phyloP scores from a whole-genome alignment of 2,797 vertebrate genomes.

The Selene dorsalis region DNA sequence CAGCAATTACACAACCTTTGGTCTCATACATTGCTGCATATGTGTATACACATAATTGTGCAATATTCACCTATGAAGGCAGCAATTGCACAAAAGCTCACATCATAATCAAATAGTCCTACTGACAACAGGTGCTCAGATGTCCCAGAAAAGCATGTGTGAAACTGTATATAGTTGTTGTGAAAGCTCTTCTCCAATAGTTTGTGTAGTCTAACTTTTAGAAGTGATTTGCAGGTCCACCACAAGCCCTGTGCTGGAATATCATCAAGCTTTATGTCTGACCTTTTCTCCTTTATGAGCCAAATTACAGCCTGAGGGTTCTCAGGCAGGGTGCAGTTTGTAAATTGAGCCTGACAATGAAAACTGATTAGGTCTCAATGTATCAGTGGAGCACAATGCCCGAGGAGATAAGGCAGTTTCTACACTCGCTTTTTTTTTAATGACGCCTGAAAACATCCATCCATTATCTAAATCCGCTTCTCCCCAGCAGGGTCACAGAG shows the following conservation, averaged over 20 bases:
- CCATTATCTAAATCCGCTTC: constrained; percentile 42
- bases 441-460: constrained; percentile 50
- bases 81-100: not conserved
- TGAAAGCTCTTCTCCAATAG: not conserved
- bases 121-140: not conserved
- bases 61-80: not conserved
- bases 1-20: not conserved
- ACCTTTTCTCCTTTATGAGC: constrained; percentile 46
- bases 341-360: constrained; percentile 55
- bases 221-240: constrained; percentile 8
- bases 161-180: not conserved
- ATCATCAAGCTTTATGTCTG: constrained; percentile 24
- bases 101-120: not conserved
- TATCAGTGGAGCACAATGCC: constrained; percentile 46
- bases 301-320: constrained; percentile 42
- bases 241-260: not conserved
- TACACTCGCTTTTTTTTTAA: constrained; percentile 26
- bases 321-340: constrained; percentile 35
- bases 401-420: constrained; percentile 33
- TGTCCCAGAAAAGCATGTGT: not conserved
- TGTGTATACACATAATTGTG: too few species aligned
- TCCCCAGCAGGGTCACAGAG: not conserved
- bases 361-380: constrained; percentile 54
- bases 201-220: not conserved
- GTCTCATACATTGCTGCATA: not conserved